Evolutionary conservation across 2,113 vertebrate species (phyloP).

Genomic region (Strix uralensis): DNA sequence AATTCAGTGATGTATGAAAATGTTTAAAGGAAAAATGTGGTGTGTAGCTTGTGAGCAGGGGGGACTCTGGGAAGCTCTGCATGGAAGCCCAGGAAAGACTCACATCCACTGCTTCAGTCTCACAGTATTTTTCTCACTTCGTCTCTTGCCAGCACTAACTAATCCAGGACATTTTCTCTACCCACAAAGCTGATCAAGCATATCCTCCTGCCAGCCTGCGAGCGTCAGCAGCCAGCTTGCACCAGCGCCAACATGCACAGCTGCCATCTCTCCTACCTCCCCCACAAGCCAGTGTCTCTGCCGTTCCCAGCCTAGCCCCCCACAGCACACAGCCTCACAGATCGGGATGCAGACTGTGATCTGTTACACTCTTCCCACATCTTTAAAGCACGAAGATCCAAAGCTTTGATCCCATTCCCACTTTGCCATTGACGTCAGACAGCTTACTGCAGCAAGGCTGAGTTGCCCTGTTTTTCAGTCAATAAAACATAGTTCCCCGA

Average conservation of each 20-base stretch:
- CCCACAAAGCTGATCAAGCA: conserved; percentile 33
- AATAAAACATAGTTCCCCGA: background rate
- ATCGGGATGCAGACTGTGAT: background rate
- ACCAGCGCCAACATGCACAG: background rate
- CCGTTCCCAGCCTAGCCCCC: background rate
- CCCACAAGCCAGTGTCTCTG: accelerated
- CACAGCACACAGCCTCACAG: background rate
- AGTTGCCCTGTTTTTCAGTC: background rate
- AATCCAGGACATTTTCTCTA: conserved; percentile 37
- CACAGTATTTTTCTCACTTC: background rate
- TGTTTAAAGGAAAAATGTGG: background rate
- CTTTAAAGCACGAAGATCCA: background rate
- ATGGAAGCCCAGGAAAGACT: background rate
- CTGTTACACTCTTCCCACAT: background rate
- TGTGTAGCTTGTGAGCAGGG: background rate
- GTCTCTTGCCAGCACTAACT: background rate
- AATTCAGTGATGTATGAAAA: background rate
- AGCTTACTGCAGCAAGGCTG: background rate
- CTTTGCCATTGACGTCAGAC: accelerated
- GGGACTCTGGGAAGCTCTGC: background rate
- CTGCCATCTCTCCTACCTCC: background rate
- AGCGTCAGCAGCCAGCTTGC: conserved; percentile 4
- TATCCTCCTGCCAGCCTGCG: background rate
- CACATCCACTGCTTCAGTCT: background rate
- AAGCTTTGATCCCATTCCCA: background rate